Percentiles rank a stretch among this genome's conserved stretches.
Evolutionary conservation across 2,888 invertebrate species (phyloP).

Genomic region (Molorchus minor): DNA sequence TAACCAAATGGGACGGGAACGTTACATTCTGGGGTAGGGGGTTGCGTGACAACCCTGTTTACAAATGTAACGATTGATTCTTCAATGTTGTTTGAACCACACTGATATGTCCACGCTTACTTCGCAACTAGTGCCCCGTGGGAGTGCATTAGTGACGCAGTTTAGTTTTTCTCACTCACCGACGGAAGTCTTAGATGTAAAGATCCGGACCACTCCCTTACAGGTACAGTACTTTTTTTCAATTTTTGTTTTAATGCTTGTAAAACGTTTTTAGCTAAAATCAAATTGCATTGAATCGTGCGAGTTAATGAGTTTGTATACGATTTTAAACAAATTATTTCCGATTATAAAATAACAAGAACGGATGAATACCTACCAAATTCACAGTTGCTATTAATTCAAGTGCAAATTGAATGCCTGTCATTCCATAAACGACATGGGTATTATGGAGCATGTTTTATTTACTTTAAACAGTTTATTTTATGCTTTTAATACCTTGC

Average conservation of each 20-base stretch:
- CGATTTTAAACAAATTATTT: conserved; percentile 26
- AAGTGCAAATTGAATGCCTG: too few relatives aligned
- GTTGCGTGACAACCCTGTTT: conserved; percentile 65
- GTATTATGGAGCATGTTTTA: too few relatives aligned
- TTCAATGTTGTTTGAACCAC: conserved; percentile 63
- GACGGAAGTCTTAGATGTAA: too few relatives aligned
- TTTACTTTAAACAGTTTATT: too few relatives aligned
- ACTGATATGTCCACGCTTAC: conserved; percentile 60
- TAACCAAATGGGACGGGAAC: conserved; percentile 64
- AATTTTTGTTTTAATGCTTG: neutral
- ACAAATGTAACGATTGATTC: conserved; percentile 66
- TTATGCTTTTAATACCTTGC: too few relatives aligned
- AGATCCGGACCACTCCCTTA: too few relatives aligned
- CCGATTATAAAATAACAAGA: conserved; percentile 29
- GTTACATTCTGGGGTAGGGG: conserved; percentile 57
- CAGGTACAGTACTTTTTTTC: neutral
- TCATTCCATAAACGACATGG: too few relatives aligned
- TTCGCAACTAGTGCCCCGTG: conserved; percentile 54
- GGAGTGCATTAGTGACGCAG: conserved; percentile 41
- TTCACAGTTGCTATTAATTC: too few relatives aligned
- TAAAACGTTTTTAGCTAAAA: neutral
- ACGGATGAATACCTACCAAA: neutral
- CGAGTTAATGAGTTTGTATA: too few relatives aligned
- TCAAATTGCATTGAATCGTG: too few relatives aligned
- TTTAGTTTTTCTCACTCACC: conserved; percentile 27